Conservation (phyloP, 35 echinoderm and acorn worm genomes). For the Hemicentrotus pulcherrimus region DNA sequence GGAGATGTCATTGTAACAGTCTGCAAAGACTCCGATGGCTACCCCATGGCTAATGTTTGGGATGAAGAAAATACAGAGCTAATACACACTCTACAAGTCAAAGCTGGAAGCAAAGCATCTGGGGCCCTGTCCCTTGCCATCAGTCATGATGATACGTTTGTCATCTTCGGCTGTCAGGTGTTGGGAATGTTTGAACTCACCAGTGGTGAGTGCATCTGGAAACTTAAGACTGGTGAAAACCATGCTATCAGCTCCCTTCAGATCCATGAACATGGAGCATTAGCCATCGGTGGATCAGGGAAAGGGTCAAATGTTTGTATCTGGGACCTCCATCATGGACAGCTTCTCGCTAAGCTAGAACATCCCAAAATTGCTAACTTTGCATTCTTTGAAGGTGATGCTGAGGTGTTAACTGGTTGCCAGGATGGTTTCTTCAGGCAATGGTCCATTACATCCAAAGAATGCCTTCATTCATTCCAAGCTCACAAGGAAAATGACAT, state of each 20-base stretch:
- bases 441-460: constrained; percentile 55
- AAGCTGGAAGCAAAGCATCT: not conserved
- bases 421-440: constrained; percentile 57
- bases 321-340: constrained; percentile 56
- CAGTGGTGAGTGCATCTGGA: constrained; percentile 66
- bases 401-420: constrained; percentile 46
- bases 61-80: constrained; percentile 69
- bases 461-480: constrained; percentile 29
- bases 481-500: constrained; percentile 16
- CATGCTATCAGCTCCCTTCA: constrained; percentile 53
- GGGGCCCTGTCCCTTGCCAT: constrained; percentile 43
- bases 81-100: constrained; percentile 62
- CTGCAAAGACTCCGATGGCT: constrained; percentile 61
- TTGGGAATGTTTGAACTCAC: constrained; percentile 67
- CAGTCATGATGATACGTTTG: constrained; percentile 35
- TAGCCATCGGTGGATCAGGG: constrained; percentile 46
- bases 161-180: constrained; percentile 58
- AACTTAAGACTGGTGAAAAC: constrained; percentile 55
- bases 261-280: not conserved
- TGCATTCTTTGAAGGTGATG: not conserved
- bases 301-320: constrained; percentile 54
- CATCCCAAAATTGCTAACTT: constrained; percentile 39
- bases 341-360: constrained; percentile 32
- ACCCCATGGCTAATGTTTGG: constrained; percentile 79
- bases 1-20: constrained; percentile 63